These are phyloP conservation scores for Archaeoteleia sp. DNA, from an alignment of 2,888 invertebrate genomes.

Conservation along the genomic window DNA sequence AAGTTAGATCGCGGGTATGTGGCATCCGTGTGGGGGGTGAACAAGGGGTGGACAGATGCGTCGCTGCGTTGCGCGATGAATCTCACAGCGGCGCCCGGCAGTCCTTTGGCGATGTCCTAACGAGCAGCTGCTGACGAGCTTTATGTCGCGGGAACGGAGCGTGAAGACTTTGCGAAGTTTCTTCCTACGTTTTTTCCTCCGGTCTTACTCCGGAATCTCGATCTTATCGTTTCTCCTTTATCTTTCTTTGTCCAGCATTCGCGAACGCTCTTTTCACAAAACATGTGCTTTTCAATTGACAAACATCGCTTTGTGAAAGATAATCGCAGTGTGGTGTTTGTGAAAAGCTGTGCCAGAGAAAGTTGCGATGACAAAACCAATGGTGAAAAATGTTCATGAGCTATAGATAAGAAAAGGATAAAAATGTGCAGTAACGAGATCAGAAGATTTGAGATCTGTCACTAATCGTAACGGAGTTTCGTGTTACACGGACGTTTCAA, in stretches of 20 bases:
- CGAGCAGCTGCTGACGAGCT: constrained; percentile 62
- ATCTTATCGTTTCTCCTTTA: neutral
- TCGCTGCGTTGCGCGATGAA: constrained; percentile 69
- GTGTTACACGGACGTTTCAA: neutral
- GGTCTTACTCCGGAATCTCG: neutral
- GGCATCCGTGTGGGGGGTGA: constrained; percentile 13
- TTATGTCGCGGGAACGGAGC: constrained; percentile 8
- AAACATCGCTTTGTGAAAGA: neutral
- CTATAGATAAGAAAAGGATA: neutral
- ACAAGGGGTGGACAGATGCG: constrained; percentile 64
- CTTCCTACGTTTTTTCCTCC: neutral
- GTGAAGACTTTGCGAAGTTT: neutral
- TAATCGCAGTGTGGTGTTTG: neutral
- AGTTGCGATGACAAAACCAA: neutral
- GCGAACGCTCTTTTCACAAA: neutral
- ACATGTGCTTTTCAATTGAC: neutral
- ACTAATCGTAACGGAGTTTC: neutral
- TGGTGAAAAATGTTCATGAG: neutral
- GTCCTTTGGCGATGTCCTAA: constrained; percentile 70
- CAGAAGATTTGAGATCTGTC: neutral
- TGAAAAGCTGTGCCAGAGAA: neutral
- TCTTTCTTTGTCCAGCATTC: neutral
- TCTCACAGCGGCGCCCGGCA: constrained; percentile 69
- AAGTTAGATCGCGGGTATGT: constrained; percentile 7
- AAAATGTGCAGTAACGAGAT: neutral